A percentile compares a stretch with the other conserved stretches of the same genome.
phyloP scores from a whole-genome alignment of 2,113 vertebrate species.

The Cranoglanis bouderius region DNA sequence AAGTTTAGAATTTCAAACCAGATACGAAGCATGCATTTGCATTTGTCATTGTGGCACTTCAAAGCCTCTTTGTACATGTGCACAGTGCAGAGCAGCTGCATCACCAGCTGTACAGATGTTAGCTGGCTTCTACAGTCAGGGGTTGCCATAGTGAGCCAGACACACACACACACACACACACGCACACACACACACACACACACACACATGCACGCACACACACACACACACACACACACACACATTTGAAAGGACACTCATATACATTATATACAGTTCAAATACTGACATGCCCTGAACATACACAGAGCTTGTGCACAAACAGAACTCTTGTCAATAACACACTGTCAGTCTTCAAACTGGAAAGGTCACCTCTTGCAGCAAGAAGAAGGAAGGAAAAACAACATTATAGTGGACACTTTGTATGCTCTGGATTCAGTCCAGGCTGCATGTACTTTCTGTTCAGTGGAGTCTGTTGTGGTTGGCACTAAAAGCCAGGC shows the following conservation, averaged over 20 bases:
- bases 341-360: neutral
- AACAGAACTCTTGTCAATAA: neutral
- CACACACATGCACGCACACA: slow-evolving; percentile 24
- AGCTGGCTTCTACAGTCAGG: neutral
- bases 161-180: slow-evolving; percentile 31
- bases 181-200: slow-evolving; percentile 22
- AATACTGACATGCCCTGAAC: slow-evolving; percentile 16
- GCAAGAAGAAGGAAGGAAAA: neutral
- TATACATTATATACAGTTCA: slow-evolving; percentile 21
- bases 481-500: slow-evolving; percentile 66
- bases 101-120: slow-evolving; percentile 9
- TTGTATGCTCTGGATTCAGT: slow-evolving; percentile 5
- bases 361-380: slow-evolving; percentile 24
- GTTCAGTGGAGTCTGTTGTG: neutral
- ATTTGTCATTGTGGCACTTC: slow-evolving; percentile 27
- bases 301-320: slow-evolving; percentile 30
- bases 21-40: slow-evolving; percentile 44
- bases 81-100: slow-evolving; percentile 28
- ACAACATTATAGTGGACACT: neutral
- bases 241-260: slow-evolving; percentile 34
- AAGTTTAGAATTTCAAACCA: slow-evolving; percentile 25
- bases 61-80: slow-evolving; percentile 43
- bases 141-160: slow-evolving; percentile 25
- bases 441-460: neutral
- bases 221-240: slow-evolving; percentile 22